These are phyloP conservation scores for Hydrolagus colliei DNA, from an alignment of 2,797 vertebrate species.

Conservation along the genomic window DNA sequence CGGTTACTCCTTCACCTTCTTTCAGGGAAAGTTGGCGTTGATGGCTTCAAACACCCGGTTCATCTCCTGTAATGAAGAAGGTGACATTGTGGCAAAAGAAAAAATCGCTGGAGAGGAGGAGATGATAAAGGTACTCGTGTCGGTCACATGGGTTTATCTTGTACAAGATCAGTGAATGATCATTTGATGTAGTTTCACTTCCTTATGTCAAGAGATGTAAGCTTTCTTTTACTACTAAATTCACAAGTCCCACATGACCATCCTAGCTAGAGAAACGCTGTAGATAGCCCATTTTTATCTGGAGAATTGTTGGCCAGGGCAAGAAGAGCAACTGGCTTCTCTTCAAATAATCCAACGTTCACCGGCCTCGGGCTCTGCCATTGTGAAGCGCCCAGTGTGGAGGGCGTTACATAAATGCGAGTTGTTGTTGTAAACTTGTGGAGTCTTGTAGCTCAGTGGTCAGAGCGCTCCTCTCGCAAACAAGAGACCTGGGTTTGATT, in stretches of 20 bases:
- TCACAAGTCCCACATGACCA: not conserved
- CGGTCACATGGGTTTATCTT: not conserved
- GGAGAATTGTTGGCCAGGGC: too few species aligned
- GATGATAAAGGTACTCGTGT: conserved; percentile 83
- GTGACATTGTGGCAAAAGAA: conserved; percentile 83
- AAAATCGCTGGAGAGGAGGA: conserved; percentile 82
- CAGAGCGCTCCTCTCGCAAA: too few species aligned
- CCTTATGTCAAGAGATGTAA: not conserved
- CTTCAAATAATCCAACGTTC: too few species aligned
- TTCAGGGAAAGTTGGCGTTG: conserved; percentile 85
- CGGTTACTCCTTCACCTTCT: conserved; percentile 29
- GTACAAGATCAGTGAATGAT: not conserved
- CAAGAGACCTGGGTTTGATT: too few species aligned
- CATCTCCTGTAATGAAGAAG: conserved; percentile 85
- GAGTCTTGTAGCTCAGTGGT: too few species aligned
- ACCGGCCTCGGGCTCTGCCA: too few species aligned
- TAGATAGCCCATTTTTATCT: too few species aligned
- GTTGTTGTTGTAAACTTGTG: too few species aligned
- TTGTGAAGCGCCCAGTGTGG: too few species aligned
- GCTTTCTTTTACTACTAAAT: not conserved
- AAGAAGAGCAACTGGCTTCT: too few species aligned
- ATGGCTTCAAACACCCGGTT: conserved; percentile 89
- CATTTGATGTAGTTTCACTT: not conserved
- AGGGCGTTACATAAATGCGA: too few species aligned
- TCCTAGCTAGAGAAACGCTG: not conserved